Conservation (phyloP, 2,888 invertebrate genomes). For the Gandaritis pyraliata region DNA sequence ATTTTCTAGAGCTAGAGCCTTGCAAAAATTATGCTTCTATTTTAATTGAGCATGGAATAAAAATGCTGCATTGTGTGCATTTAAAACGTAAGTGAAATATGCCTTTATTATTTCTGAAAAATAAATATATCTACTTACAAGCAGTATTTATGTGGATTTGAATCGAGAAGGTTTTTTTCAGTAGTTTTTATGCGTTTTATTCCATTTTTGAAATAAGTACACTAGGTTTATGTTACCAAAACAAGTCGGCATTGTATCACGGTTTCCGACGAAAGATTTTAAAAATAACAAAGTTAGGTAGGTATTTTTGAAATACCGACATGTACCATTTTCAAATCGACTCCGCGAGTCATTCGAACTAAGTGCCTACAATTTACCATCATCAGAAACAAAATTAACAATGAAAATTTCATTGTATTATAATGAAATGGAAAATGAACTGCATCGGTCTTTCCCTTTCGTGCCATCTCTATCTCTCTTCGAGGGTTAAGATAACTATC, state of each 20-base stretch:
- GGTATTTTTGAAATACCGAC: neutral
- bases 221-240: too few species aligned
- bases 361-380: slow-evolving; percentile 28
- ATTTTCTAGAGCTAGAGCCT: slow-evolving; percentile 70
- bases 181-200: too few species aligned
- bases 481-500: slow-evolving; percentile 46
- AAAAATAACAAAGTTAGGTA: too few species aligned
- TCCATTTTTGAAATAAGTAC: too few species aligned
- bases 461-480: slow-evolving; percentile 55
- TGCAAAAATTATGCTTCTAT: slow-evolving; percentile 51
- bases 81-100: too few species aligned
- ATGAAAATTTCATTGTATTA: slow-evolving; percentile 62
- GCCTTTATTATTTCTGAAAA: too few species aligned
- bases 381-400: slow-evolving; percentile 49
- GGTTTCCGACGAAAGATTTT: too few species aligned
- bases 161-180: too few species aligned
- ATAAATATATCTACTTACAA: too few species aligned
- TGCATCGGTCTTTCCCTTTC: slow-evolving; percentile 50
- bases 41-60: slow-evolving; percentile 34
- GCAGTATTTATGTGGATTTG: too few species aligned
- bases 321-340: neutral
- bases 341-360: slow-evolving; percentile 11
- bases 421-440: slow-evolving; percentile 64
- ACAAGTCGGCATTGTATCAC: too few species aligned
- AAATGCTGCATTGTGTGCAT: slow-evolving; percentile 3